These are phyloP conservation scores for Andrena minutula DNA, from an alignment of 2,888 invertebrate species.

Conservation along the genomic window DNA sequence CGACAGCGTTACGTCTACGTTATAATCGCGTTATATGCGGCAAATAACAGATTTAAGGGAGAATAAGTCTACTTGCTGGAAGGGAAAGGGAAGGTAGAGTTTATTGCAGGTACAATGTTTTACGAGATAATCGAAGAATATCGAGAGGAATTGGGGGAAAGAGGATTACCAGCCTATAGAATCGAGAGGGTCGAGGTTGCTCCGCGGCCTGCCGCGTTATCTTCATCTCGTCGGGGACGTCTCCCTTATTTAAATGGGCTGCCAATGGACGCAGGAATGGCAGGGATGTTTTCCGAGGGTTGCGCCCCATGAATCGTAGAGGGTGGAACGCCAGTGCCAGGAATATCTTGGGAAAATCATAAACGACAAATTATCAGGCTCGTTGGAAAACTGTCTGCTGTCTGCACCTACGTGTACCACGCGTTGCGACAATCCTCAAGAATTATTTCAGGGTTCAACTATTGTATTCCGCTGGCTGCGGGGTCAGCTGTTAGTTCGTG, in stretches of 20 bases:
- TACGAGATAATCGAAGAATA: constrained; percentile 50
- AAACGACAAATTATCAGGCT: constrained; percentile 44
- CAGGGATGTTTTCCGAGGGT: constrained; percentile 29
- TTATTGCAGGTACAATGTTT: constrained; percentile 29
- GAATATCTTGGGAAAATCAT: constrained; percentile 26
- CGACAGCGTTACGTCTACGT: not conserved
- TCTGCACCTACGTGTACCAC: too few species aligned
- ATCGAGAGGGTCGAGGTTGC: constrained; percentile 21
- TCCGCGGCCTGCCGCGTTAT: constrained; percentile 56
- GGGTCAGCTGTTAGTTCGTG: too few species aligned
- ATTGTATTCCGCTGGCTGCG: too few species aligned
- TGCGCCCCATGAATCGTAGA: constrained; percentile 10
- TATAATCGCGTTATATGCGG: not conserved
- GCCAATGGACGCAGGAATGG: constrained; percentile 38
- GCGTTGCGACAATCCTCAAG: too few species aligned
- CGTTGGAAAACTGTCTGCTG: not conserved
- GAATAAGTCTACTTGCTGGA: not conserved
- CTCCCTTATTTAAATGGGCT: constrained; percentile 70
- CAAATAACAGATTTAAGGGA: not conserved
- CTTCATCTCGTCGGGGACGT: constrained; percentile 68
- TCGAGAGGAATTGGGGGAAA: constrained; percentile 20
- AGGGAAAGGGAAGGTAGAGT: constrained; percentile 21
- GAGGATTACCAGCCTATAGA: constrained; percentile 62
- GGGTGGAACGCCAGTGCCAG: constrained; percentile 8
- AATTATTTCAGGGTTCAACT: too few species aligned